Conservation (phyloP, 2,113 vertebrate species). For the Ranitomeya imitator region DNA sequence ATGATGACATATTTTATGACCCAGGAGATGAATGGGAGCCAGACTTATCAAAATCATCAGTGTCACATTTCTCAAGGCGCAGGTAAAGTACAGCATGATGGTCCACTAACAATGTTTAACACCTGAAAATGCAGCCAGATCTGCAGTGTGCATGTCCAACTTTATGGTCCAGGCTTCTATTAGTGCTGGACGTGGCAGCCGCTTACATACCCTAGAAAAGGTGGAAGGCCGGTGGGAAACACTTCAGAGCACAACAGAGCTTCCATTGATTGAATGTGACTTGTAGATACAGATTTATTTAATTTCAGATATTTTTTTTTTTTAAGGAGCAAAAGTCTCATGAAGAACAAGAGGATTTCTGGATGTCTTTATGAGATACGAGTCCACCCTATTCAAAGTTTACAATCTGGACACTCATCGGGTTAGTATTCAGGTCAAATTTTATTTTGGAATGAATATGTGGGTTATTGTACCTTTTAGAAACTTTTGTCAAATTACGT, state of each 20-base stretch:
- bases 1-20: conserved; percentile 88
- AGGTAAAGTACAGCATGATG: conserved; percentile 73
- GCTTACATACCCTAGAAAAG: not conserved
- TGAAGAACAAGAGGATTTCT: conserved; percentile 89
- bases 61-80: conserved; percentile 82
- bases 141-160: not conserved
- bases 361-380: conserved; percentile 86
- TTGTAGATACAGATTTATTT: too few species aligned
- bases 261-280: not conserved
- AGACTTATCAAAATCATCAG: conserved; percentile 79
- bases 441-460: too few species aligned
- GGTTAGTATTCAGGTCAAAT: conserved; percentile 69
- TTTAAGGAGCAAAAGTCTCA: conserved; percentile 78
- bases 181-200: not conserved
- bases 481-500: not conserved
- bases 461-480: not conserved
- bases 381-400: conserved; percentile 75
- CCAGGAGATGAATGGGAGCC: conserved; percentile 95
- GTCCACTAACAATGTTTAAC: not conserved
- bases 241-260: too few species aligned
- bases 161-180: not conserved
- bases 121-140: not conserved
- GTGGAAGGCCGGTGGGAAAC: too few species aligned
- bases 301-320: not conserved
- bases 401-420: conserved; percentile 66